Base-by-base conservation (phyloP, 2,113 vertebrate genomes). In the Nesoenas mayeri region DNA sequence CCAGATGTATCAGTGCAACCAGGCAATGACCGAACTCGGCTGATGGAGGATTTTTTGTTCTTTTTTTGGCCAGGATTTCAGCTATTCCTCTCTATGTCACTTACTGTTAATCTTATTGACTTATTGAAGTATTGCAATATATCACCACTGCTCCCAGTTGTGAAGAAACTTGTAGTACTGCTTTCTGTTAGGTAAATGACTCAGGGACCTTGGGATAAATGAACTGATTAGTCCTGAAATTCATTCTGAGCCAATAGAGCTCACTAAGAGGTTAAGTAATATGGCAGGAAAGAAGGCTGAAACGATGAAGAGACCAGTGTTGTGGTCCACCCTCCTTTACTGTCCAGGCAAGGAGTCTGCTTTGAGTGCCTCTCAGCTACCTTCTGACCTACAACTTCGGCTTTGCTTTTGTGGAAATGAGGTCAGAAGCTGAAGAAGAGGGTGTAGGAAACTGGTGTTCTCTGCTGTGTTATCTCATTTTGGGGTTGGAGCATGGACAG, bases 191-290 rank as follows among this genome's bases (percentile, higher is more conserved):
- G 18, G 24, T 38, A 61, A 93, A 85, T 80, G 36, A 86, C 21
- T 8, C 12, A 36, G 9, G 17, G 10, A 69, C 17, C 25, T 66
- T 29, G 20, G 12, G 15, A 24, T 29, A 67, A 81, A 79, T 56
- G 6, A 71, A 18, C 6, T 48, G 9, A 11, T 51, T 67, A 79
- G 28, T 71, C 22, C 34, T 81, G 53, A 71, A 31, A 53, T 50
- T 51, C 50, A 69, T 61, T 53, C 0, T 74, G 6, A 25, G 7
- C 0, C 1, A 47, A 47, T 31, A 19, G 3, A 12, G 19, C 7
- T 81, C 31, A 15, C 74, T 22, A 57, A 57, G 26, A 50, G 6
- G 3, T 19, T 53, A 70, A 74, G 28, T 51, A 65, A 29, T 31
- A 89, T 57, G 19, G 3, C 50, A 89, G n/a, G 20, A 77, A 77